A percentile compares a stretch with the other conserved stretches of the same genome.
phyloP scores from a whole-genome alignment of 2,113 vertebrate species.

The Pomatostomus ruficeps region DNA sequence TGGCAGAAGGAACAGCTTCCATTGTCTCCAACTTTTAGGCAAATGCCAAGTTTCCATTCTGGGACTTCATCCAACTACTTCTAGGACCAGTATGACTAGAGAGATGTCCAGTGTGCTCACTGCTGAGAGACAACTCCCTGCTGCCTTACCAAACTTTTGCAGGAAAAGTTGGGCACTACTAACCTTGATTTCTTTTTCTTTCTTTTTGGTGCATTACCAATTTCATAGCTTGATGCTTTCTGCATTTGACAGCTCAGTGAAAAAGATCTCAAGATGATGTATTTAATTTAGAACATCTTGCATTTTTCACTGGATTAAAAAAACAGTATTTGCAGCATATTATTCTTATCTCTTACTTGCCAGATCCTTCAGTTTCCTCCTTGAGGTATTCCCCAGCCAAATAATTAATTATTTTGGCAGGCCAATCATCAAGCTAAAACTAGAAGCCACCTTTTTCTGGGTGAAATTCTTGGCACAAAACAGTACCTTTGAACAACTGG shows the following conservation, averaged over 20 bases:
- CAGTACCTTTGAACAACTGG: background rate
- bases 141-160: background rate
- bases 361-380: background rate
- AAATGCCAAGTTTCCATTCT: slow-evolving; percentile 56
- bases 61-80: slow-evolving; percentile 23
- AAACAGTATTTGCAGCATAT: background rate
- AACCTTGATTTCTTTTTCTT: background rate
- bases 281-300: background rate
- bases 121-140: background rate
- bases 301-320: background rate
- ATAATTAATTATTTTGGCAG: background rate
- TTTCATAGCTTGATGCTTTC: background rate
- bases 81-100: background rate
- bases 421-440: background rate
- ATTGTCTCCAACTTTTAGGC: slow-evolving; percentile 34
- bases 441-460: background rate
- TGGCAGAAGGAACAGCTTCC: slow-evolving; percentile 31
- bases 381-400: background rate
- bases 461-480: background rate
- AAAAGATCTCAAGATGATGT: background rate
- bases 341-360: background rate
- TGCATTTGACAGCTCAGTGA: background rate
- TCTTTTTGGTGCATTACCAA: background rate
- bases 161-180: background rate
- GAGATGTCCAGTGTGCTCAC: background rate